Evolutionary conservation across 1,140 invertebrate genomes (phyloP), one percentile per base, ranked within the genome.

Genomic region (Anastrepha ludens): DNA sequence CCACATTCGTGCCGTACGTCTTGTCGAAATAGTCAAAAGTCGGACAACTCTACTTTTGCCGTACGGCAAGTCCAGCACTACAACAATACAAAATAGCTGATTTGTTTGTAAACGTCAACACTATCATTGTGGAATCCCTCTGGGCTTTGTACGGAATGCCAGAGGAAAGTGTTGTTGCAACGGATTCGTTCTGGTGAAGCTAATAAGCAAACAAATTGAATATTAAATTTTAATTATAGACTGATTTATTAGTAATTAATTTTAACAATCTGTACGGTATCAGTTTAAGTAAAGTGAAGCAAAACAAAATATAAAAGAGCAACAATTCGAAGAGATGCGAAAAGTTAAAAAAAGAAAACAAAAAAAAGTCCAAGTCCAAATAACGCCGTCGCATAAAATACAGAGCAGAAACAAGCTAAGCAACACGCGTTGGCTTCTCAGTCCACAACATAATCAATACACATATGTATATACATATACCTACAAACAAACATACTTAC

Each of bases 161-260:
- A 29, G 29, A 0, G 29, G 29, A 29, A 29, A 29, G 29, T 29
- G 29, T 29, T 29, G 29, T 29, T 29, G 29, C 29, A 29, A 29
- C 29, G 29, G 29, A 29, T 29, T 29, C 29, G 29, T 29, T 29
- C 29, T 29, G 29, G 29, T 29, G 29, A 29, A 29, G 29, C 29
- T 29, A 29, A 29, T 29, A 29, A 86, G 39, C 59, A 86, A 39
- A 60, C 58, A 60, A 60, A 86, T 59, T 44, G 50, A 60, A 86
- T 86, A 86, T 86, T 86, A 86, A 86, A 86, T 88, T 88, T 88
- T 88, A 88, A 88, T 88, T 88, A 88, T 88, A 88, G 88, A 88
- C 88, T 88, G 88, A 88, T 88, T 88, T 88, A 87, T 86, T 88
- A 87, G 88, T 88, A 88, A 88, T 87, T 88, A 87, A 87, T 87